Percentiles rank a stretch among this genome's conserved stretches.
Evolutionary conservation across 2,888 invertebrate genomes (phyloP).

Genomic region (Spicauda simplicius): DNA sequence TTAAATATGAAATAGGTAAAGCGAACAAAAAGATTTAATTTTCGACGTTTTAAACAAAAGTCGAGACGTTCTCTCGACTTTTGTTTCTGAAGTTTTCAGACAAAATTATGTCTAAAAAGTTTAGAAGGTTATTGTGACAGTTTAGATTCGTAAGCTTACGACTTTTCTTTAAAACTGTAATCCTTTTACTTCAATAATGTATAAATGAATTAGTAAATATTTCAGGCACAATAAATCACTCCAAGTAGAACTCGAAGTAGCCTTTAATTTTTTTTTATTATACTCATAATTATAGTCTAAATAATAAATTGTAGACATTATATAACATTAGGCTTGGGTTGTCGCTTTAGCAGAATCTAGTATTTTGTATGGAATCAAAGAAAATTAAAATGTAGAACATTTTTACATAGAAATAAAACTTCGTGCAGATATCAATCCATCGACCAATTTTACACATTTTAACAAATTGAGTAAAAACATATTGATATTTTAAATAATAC

Average conservation of each 20-base stretch:
- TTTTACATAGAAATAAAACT: no score
- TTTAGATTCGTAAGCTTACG: background rate
- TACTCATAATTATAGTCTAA: no score
- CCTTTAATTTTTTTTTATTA: no score
- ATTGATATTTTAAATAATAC: no score
- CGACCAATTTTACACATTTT: no score
- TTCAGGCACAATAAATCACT: background rate
- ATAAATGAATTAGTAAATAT: background rate
- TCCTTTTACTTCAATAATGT: background rate
- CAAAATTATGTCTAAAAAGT: constrained; percentile 2
- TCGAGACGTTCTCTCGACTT: background rate
- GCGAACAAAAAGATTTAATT: background rate
- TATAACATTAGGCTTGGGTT: no score
- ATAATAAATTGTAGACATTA: no score
- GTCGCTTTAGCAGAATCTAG: no score
- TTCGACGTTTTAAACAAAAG: background rate
- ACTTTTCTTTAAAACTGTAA: background rate
- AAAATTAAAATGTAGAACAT: no score
- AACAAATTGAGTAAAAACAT: no score
- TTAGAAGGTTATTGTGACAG: background rate
- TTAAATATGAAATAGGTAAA: background rate
- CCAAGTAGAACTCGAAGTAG: background rate
- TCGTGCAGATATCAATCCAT: no score
- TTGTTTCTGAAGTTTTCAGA: background rate
- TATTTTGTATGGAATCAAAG: no score